phyloP scores from a whole-genome alignment of 2,113 vertebrate genomes.

The Axis porcinus region DNA sequence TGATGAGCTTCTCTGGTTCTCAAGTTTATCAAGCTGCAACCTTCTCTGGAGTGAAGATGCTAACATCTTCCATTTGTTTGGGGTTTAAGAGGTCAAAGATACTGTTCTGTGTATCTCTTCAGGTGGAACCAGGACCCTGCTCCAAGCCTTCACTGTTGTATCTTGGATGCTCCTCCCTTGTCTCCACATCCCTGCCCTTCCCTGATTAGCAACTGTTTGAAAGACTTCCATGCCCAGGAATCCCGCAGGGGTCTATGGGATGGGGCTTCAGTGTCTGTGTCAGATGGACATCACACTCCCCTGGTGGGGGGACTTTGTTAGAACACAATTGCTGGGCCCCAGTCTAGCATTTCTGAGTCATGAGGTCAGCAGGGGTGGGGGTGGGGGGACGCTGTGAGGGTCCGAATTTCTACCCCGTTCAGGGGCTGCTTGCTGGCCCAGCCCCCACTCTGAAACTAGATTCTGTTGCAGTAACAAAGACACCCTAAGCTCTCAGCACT shows the following conservation, averaged over 20 bases:
- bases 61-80: neutral
- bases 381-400: accelerated
- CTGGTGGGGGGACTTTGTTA: neutral
- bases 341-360: accelerated
- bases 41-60: neutral
- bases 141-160: neutral
- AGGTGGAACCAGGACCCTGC: neutral
- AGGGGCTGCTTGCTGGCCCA: neutral
- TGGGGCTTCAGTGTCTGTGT: neutral
- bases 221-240: neutral
- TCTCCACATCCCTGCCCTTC: neutral
- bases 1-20: neutral
- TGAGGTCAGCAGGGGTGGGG: neutral
- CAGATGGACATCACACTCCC: accelerated
- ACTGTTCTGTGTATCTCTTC: neutral
- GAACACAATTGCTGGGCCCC: accelerated
- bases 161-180: neutral
- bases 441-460: too few relatives aligned
- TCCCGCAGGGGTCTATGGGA: neutral
- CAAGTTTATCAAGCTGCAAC: neutral
- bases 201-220: neutral
- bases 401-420: neutral
- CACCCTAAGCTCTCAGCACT: accelerated
- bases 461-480: neutral
- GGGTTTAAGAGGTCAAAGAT: neutral